Evolutionary conservation across 1,140 invertebrate genomes (phyloP).

Genomic region (Reticulitermes speratus): DNA sequence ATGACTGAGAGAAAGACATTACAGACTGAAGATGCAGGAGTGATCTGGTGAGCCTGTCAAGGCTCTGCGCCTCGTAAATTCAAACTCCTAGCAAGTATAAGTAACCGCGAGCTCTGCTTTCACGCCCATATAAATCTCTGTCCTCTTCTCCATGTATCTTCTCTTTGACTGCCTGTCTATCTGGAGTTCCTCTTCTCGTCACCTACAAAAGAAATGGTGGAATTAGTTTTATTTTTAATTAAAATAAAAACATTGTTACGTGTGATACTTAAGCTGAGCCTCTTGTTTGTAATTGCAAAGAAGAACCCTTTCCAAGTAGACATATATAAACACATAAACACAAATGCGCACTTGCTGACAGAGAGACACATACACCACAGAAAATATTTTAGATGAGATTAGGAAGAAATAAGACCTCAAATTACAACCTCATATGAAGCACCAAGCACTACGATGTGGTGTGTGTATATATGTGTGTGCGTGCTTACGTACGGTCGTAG

Average conservation of each 20-base stretch:
- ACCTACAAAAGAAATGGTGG: background rate
- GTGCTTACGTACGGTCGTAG: too few species aligned
- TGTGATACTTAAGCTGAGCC: background rate
- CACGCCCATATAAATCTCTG: conserved; percentile 10
- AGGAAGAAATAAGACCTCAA: too few species aligned
- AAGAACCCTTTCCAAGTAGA: too few species aligned
- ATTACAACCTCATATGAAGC: too few species aligned
- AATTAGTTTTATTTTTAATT: conserved; percentile 10
- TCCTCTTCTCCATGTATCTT: background rate
- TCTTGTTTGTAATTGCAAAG: background rate
- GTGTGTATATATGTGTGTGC: too few species aligned
- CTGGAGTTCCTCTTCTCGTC: background rate
- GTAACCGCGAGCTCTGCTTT: conserved; percentile 3
- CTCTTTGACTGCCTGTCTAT: background rate
- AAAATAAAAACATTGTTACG: background rate
- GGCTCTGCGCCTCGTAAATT: background rate
- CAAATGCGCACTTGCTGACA: too few species aligned
- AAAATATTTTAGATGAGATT: too few species aligned
- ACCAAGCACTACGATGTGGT: too few species aligned
- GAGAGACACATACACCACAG: too few species aligned
- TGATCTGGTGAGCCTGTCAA: background rate
- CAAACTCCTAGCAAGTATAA: background rate
- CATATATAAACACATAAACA: too few species aligned
- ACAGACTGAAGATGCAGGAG: background rate
- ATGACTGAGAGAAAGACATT: background rate